phyloP scores from a whole-genome alignment of 2,797 vertebrate genomes.

The Galagoides demidoff region DNA sequence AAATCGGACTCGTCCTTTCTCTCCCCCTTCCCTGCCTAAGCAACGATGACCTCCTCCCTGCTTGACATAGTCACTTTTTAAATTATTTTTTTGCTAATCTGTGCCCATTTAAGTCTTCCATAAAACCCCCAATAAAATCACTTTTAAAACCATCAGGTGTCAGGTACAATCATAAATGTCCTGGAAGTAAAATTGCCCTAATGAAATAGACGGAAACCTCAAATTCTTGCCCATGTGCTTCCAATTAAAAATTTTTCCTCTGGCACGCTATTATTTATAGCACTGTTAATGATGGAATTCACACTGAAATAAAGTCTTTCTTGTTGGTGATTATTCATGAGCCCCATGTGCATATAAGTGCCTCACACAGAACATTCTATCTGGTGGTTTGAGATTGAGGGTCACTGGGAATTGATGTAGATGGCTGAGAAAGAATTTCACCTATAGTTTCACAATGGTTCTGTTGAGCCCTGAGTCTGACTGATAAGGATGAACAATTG shows the following conservation, averaged over 20 bases:
- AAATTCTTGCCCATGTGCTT: conserved; percentile 54
- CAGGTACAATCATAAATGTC: conserved; percentile 38
- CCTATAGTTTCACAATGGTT: conserved; percentile 1
- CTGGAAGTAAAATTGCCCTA: conserved; percentile 30
- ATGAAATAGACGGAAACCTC: conserved; percentile 51
- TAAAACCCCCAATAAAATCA: conserved; percentile 56
- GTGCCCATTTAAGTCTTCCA: conserved; percentile 26
- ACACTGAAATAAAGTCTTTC: conserved; percentile 62
- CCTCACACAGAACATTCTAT: background rate
- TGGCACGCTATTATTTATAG: conserved; percentile 56
- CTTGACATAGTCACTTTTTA: background rate
- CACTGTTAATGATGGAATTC: conserved; percentile 51
- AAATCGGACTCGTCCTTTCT: background rate
- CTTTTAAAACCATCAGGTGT: conserved; percentile 53
- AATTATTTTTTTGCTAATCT: conserved; percentile 41
- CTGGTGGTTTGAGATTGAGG: background rate
- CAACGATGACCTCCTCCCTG: background rate
- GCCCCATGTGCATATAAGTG: background rate
- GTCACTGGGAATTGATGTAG: background rate
- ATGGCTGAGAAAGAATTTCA: conserved; percentile 16
- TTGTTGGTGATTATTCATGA: conserved; percentile 56
- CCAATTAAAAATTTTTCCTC: conserved; percentile 68
- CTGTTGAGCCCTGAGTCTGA: conserved; percentile 14
- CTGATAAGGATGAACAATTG: conserved; percentile 68
- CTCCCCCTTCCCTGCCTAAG: background rate